Conservation (phyloP, 2,888 invertebrate species). For the Drosophila pegasa region DNA sequence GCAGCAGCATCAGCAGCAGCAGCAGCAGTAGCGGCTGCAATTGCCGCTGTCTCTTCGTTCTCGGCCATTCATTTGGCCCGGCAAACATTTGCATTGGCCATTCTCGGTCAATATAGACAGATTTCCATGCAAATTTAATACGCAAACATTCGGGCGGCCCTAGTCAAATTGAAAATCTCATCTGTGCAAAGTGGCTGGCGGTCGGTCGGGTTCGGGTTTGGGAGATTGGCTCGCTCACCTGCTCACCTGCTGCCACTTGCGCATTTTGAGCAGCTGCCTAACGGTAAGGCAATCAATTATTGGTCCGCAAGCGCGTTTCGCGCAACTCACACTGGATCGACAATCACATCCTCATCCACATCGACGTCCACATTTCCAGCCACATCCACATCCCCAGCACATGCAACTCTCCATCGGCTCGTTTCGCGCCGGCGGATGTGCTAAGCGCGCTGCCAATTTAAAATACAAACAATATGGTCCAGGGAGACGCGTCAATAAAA, state of each 20-base stretch:
- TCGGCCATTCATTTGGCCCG: conserved; percentile 70
- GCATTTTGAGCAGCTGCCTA: conserved; percentile 75
- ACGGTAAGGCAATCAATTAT: conserved; percentile 81
- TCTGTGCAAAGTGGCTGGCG: conserved; percentile 77
- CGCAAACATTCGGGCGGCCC: conserved; percentile 82
- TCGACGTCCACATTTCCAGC: conserved; percentile 6
- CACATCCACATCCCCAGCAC: conserved; percentile 11
- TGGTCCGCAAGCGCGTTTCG: conserved; percentile 62
- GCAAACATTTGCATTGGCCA: conserved; percentile 81
- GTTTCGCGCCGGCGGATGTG: conserved; percentile 67
- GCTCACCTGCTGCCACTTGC: conserved; percentile 58
- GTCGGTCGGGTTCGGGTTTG: conserved; percentile 26
- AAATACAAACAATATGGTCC: conserved; percentile 75
- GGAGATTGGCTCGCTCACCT: conserved; percentile 34
- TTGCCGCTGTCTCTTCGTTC: conserved; percentile 43
- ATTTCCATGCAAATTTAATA: conserved; percentile 85
- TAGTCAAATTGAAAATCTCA: conserved; percentile 85
- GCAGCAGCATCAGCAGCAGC: conserved; percentile 24
- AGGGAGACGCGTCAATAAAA: conserved; percentile 44
- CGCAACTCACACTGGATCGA: conserved; percentile 30
- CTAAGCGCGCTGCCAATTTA: conserved; percentile 80
- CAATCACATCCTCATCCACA: conserved; percentile 24
- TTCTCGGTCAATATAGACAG: conserved; percentile 85
- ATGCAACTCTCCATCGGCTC: conserved; percentile 18
- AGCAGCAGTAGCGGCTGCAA: conserved; percentile 35